phyloP scores from a whole-genome alignment of 2,113 vertebrate genomes.

The Nanorana parkeri region DNA sequence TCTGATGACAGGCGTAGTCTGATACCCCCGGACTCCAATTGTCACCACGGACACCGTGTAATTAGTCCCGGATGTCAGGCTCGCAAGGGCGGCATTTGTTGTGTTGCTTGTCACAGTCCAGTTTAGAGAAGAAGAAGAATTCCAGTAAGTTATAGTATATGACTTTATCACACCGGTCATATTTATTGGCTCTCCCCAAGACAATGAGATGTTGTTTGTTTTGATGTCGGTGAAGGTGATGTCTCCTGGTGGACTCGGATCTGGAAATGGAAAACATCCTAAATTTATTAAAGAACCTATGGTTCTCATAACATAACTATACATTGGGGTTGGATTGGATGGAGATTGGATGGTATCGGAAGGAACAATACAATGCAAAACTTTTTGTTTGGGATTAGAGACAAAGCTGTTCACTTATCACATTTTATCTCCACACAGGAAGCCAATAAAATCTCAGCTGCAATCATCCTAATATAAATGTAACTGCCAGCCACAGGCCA shows the following conservation, averaged over 20 bases:
- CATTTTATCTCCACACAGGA: no score
- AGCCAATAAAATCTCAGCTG: no score
- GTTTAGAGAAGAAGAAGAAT: not conserved
- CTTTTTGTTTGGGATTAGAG: no score
- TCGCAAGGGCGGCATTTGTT: not conserved
- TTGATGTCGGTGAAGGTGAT: not conserved
- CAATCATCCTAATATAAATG: no score
- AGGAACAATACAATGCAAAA: no score
- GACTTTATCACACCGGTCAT: slow-evolving; percentile 12
- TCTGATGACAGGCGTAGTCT: not conserved
- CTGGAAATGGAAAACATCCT: not conserved
- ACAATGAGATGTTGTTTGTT: slow-evolving; percentile 12
- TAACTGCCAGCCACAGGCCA: no score
- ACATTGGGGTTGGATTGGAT: no score
- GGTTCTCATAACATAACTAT: no score
- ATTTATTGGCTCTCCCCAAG: slow-evolving; percentile 19
- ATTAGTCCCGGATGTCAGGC: slow-evolving; percentile 9
- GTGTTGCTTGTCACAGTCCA: not conserved
- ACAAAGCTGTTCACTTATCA: no score
- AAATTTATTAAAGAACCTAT: no score
- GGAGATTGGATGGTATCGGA: no score
- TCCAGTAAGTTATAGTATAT: slow-evolving; percentile 4
- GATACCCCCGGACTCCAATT: slow-evolving; percentile 5
- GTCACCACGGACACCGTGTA: slow-evolving; percentile 27
- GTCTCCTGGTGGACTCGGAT: not conserved